Percentiles rank a stretch among this genome's conserved stretches.
These are phyloP conservation scores for Drosophila parthenogenetica DNA, from an alignment of 2,888 invertebrate species.

Conservation along the genomic window DNA sequence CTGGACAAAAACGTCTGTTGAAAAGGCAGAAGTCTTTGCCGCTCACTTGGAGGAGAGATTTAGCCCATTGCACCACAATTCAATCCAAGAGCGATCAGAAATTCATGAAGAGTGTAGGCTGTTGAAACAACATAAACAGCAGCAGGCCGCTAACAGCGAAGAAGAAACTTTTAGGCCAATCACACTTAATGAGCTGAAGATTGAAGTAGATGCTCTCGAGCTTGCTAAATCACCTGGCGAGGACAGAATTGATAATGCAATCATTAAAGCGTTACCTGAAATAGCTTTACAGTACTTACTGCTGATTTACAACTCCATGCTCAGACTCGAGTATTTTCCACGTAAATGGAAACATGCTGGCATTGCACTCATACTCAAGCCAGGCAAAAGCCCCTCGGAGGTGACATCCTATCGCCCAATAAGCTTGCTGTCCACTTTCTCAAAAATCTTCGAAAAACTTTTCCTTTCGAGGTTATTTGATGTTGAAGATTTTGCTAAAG, in stretches of 20 bases:
- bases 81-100: background rate
- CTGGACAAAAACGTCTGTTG: conserved; percentile 1
- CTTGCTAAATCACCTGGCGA: conserved; percentile 7
- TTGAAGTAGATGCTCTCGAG: background rate
- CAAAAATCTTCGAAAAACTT: background rate
- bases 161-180: background rate
- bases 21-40: conserved; percentile 5
- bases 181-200: background rate
- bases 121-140: background rate
- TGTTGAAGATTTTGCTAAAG: too few species aligned
- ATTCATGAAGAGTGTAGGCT: background rate
- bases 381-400: background rate
- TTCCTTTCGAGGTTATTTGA: background rate
- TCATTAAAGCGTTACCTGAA: background rate
- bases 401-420: conserved; percentile 4
- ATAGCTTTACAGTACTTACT: background rate
- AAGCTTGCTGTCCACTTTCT: background rate
- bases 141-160: background rate
- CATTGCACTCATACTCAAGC: background rate
- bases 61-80: background rate
- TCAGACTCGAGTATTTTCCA: background rate
- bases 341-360: conserved; percentile 1
- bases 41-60: conserved; percentile 8
- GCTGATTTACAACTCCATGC: background rate
- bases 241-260: conserved; percentile 1